A percentile compares a stretch with the other conserved stretches of the same genome.
phyloP scores from a whole-genome alignment of 30 jellyfish, hydroid and myxozoan genomes.

The Pelagia noctiluca region DNA sequence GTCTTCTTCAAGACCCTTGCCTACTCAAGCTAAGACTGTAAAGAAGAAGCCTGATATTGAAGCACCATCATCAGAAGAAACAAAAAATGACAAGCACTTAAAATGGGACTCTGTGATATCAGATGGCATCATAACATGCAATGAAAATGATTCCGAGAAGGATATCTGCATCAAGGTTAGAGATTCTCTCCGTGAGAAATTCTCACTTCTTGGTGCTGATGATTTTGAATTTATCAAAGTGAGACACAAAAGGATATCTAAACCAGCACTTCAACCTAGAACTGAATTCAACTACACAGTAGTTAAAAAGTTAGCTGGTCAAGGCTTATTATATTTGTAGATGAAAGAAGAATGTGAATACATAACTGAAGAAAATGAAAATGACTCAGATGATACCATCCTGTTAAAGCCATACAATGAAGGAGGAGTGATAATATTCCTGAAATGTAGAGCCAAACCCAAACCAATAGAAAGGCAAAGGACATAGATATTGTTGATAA shows the following conservation, averaged over 20 bases:
- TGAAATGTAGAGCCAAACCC: neutral
- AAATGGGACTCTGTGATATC: neutral
- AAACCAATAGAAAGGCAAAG: neutral
- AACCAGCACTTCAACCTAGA: neutral
- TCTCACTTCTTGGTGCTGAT: neutral
- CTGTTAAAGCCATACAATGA: neutral
- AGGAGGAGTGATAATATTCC: neutral
- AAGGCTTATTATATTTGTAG: neutral
- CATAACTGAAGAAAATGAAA: neutral
- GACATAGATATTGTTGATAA: slow-evolving; percentile 10
- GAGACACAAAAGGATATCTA: neutral
- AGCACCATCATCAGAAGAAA: neutral
- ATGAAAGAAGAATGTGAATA: neutral
- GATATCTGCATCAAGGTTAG: neutral
- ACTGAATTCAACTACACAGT: neutral
- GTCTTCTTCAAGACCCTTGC: neutral
- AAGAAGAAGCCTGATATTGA: neutral
- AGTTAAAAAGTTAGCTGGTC: neutral
- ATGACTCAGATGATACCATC: neutral
- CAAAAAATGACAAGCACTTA: neutral
- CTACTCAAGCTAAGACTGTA: neutral
- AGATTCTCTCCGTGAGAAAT: neutral
- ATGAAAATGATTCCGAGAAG: neutral
- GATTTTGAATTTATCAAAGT: neutral
- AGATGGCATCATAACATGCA: neutral